These are phyloP conservation scores for Micromussa lordhowensis DNA, from an alignment of 92 coral and sea anemone genomes.

Conservation along the genomic window DNA sequence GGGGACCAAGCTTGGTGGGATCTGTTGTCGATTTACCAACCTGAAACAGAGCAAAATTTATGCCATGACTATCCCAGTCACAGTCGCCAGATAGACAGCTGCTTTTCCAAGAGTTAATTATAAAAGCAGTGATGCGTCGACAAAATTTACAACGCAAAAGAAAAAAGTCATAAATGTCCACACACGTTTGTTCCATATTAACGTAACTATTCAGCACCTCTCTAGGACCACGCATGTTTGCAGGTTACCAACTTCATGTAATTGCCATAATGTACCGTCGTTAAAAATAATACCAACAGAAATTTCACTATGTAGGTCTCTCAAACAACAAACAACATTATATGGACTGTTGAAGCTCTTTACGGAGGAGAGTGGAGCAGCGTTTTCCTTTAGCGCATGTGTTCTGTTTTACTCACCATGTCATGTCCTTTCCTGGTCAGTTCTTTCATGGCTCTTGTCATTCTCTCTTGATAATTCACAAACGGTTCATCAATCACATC, in stretches of 20 bases:
- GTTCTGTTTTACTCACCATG: conserved; percentile 73
- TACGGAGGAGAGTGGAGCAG: background rate
- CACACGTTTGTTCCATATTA: background rate
- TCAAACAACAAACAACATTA: too few relatives aligned
- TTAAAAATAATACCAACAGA: too few relatives aligned
- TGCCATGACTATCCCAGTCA: background rate
- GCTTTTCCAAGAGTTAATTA: background rate
- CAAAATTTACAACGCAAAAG: background rate
- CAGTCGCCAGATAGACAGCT: too few relatives aligned
- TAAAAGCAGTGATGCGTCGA: background rate
- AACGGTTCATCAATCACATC: conserved; percentile 76
- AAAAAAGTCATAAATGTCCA: background rate
- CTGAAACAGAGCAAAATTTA: conserved; percentile 41
- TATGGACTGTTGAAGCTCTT: background rate
- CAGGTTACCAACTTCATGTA: too few relatives aligned
- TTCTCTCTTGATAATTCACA: conserved; percentile 93
- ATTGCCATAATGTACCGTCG: too few relatives aligned
- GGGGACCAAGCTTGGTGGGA: conserved; percentile 90
- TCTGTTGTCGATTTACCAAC: conserved; percentile 94
- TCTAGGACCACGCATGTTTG: too few relatives aligned
- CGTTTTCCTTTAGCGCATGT: background rate
- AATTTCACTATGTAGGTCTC: too few relatives aligned
- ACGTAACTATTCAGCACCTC: too few relatives aligned
- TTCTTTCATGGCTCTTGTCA: conserved; percentile 96
- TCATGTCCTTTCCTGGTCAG: conserved; percentile 89